Conservation (phyloP, 1,140 invertebrate species). For the Drosophila cardini region DNA sequence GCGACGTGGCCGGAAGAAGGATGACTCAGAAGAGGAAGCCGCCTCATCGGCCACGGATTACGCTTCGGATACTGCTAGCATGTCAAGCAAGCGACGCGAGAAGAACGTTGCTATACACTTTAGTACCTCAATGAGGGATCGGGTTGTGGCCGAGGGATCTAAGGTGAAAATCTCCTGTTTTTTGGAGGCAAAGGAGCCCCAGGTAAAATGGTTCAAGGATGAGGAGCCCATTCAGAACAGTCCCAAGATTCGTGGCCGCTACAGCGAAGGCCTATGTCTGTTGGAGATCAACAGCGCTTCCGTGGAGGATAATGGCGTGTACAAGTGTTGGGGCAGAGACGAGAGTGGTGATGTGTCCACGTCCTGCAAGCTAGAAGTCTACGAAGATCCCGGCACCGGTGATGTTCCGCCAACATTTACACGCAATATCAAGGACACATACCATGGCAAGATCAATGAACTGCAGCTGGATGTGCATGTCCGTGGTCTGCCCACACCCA, state of each 20-base stretch:
- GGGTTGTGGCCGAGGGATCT: slow-evolving; percentile 90
- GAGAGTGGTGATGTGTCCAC: slow-evolving; percentile 80
- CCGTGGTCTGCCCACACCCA: slow-evolving; percentile 89
- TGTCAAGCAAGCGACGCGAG: slow-evolving; percentile 77
- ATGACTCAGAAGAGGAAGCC: slow-evolving; percentile 56
- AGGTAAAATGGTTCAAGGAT: slow-evolving; percentile 92
- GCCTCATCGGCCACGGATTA: slow-evolving; percentile 69
- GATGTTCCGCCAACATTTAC: slow-evolving; percentile 84
- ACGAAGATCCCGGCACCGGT: slow-evolving; percentile 71
- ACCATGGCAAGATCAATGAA: slow-evolving; percentile 89
- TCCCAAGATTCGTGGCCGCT: slow-evolving; percentile 86
- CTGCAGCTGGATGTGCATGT: slow-evolving; percentile 91
- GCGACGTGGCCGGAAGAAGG: slow-evolving; percentile 62
- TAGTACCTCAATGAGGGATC: slow-evolving; percentile 88
- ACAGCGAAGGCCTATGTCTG: slow-evolving; percentile 88
- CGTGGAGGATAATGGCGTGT: slow-evolving; percentile 87
- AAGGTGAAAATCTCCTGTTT: slow-evolving; percentile 93
- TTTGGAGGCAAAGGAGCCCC: slow-evolving; percentile 91
- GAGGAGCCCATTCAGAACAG: slow-evolving; percentile 82
- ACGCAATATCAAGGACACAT: slow-evolving; percentile 87
- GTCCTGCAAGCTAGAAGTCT: slow-evolving; percentile 76
- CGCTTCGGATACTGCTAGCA: slow-evolving; percentile 70
- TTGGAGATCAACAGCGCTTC: slow-evolving; percentile 87
- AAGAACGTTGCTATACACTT: slow-evolving; percentile 82
- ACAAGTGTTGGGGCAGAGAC: slow-evolving; percentile 88